A percentile compares a stretch with the other conserved stretches of the same genome.
Conservation (phyloP, 2,888 invertebrate genomes). For the Lissocephala sabroskyi region DNA sequence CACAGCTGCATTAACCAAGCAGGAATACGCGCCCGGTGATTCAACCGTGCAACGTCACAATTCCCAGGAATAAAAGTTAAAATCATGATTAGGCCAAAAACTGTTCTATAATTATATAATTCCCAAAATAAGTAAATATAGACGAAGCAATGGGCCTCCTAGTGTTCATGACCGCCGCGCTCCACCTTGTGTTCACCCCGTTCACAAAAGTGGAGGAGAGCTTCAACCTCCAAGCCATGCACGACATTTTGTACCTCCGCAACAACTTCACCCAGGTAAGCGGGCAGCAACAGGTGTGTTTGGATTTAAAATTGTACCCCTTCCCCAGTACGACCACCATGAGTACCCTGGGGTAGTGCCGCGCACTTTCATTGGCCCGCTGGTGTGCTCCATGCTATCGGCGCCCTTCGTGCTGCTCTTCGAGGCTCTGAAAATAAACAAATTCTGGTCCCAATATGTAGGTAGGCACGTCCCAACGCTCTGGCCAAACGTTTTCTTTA, state of each 20-base stretch:
- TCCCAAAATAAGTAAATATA: no score
- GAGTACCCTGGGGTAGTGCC: slow-evolving; percentile 99
- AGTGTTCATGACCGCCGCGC: slow-evolving; percentile 81
- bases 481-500: not conserved
- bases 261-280: slow-evolving; percentile 87
- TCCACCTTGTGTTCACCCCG: slow-evolving; percentile 90
- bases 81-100: no score
- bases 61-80: no score
- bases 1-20: no score
- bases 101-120: no score
- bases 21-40: no score
- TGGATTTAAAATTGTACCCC: no score
- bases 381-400: slow-evolving; percentile 84
- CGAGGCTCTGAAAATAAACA: slow-evolving; percentile 80
- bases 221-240: slow-evolving; percentile 98
- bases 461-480: slow-evolving; percentile 74
- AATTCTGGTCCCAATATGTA: slow-evolving; percentile 91
- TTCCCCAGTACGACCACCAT: slow-evolving; percentile 98
- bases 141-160: slow-evolving; percentile 88
- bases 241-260: slow-evolving; percentile 94
- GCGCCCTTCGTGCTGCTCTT: slow-evolving; percentile 82
- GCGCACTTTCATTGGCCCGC: slow-evolving; percentile 93
- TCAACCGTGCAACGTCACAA: no score
- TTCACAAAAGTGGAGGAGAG: slow-evolving; percentile 99
- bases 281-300: not conserved